Base-by-base conservation (phyloP, 1,140 invertebrate species). In the Sinonovacula constricta region DNA sequence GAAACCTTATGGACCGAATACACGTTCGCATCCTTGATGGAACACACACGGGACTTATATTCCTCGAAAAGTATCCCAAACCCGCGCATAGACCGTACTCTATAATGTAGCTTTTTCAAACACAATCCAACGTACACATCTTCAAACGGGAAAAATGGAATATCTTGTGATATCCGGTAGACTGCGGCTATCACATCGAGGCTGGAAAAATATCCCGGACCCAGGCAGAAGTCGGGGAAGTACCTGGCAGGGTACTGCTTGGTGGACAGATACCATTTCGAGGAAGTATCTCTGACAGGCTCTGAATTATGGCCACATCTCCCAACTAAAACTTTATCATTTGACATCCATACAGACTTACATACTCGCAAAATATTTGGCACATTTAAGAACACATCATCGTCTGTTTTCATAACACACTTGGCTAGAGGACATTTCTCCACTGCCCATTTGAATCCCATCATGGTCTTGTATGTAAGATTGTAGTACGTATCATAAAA, bases 221-320 rank as follows among this genome's bases (percentile, higher is more conserved):
- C 91, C 15, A 84, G 68, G 81, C 91, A 91, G 67, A 90, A 92
- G 7, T 66, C 57, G n/a, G 91, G 91, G 82, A 90, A 92, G 18
- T 80, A 71, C 18, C 79, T 72, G 15, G 60, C 80, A 15, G 80
- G 82, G 85, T 88, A 92, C 39, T 86, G 82, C 24, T 85, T 26
- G 15, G 10, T 14, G 4, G 67, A 69, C 2, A 33, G 51, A 57
- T 57, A 57, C 67, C 67, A 69, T 57, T 69, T 69, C 5, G 67
- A 69, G 26, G 12, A 22, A 5, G 12, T 15, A 28, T 54, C 36
- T 34, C 67, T 7, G 18, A 45, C 7, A 7, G 39, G 39, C 18
- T 18, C 39, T 10, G 39, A 45, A 7, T 10, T 45, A 45, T 45
- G 39, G 39, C 39, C 7, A 45, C 18, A 7, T 45, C 39, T 18